phyloP scores from a whole-genome alignment of 1,140 invertebrate genomes.

The Ditylenchus dipsaci region DNA sequence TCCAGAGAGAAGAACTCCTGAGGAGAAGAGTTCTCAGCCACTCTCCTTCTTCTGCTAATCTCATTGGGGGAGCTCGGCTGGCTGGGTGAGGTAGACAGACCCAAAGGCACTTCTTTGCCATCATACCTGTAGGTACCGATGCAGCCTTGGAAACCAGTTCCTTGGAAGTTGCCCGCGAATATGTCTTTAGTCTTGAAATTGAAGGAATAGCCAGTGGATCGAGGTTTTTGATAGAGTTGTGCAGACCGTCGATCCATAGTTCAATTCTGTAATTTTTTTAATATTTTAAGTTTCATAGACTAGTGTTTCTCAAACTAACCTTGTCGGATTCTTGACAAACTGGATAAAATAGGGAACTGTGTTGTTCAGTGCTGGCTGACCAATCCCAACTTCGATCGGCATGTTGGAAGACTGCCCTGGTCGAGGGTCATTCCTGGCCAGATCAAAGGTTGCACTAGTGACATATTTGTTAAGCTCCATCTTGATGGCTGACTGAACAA shows the following conservation, averaged over 20 bases:
- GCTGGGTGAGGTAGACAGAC: background rate
- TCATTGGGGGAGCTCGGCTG: background rate
- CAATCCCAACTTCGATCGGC: slow-evolving; percentile 26
- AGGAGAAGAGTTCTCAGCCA: background rate
- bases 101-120: slow-evolving; percentile 15
- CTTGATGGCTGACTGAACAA: background rate
- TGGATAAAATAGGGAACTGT: slow-evolving; percentile 46
- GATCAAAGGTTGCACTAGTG: slow-evolving; percentile 40
- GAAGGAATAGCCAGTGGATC: slow-evolving; percentile 16
- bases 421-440: background rate
- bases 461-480: slow-evolving; percentile 12
- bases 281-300: background rate
- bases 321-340: slow-evolving; percentile 41
- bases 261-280: background rate
- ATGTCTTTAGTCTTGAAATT: slow-evolving; percentile 22
- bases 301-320: slow-evolving; percentile 7
- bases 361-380: slow-evolving; percentile 40
- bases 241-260: slow-evolving; percentile 27
- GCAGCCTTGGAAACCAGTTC: slow-evolving; percentile 34
- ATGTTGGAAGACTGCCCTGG: slow-evolving; percentile 4
- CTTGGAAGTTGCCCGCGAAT: slow-evolving; percentile 29
- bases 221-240: slow-evolving; percentile 10
- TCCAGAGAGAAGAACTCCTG: slow-evolving; percentile 1
- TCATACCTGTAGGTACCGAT: slow-evolving; percentile 32
- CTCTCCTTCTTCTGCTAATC: background rate